Percentiles rank a stretch among this genome's conserved stretches.
These are phyloP conservation scores for Murina feae DNA, from an alignment of 2,113 vertebrate genomes.

Conservation along the genomic window DNA sequence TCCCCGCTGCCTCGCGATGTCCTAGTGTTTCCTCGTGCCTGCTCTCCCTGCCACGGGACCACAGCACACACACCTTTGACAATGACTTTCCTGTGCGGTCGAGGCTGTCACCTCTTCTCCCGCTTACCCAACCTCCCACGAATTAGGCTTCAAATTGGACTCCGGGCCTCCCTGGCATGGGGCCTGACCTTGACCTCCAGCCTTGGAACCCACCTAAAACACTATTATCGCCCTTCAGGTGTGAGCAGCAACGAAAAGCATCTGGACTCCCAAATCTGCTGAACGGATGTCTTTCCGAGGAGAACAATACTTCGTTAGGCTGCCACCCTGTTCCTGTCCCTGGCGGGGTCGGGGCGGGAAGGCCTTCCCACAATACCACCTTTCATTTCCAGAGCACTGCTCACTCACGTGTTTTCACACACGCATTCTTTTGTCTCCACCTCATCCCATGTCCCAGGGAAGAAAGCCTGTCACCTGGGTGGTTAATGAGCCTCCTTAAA, in stretches of 20 bases:
- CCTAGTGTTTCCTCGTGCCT: constrained; percentile 61
- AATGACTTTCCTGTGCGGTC: constrained; percentile 16
- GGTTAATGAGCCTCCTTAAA: neutral
- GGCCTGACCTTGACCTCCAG: neutral
- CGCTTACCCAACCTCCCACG: neutral
- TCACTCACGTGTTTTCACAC: neutral
- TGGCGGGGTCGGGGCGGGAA: neutral
- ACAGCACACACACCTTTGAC: neutral
- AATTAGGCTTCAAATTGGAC: constrained; percentile 2
- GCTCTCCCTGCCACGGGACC: neutral
- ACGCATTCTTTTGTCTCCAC: neutral
- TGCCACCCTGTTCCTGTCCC: neutral
- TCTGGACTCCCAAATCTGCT: neutral
- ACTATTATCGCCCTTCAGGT: neutral
- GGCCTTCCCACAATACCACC: neutral
- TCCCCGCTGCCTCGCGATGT: constrained; percentile 73
- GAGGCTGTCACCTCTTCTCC: neutral
- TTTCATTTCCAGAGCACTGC: constrained; percentile 19
- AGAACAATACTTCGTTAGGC: neutral
- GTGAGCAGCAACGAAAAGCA: neutral
- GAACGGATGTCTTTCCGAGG: neutral
- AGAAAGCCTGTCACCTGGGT: neutral
- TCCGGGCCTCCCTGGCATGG: neutral
- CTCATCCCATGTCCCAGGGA: neutral
- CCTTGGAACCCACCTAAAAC: neutral